Evolutionary conservation across 2,797 vertebrate species (phyloP), one percentile per base, ranked within the genome.

Genomic region (Ptychobarbus kaznakovi): DNA sequence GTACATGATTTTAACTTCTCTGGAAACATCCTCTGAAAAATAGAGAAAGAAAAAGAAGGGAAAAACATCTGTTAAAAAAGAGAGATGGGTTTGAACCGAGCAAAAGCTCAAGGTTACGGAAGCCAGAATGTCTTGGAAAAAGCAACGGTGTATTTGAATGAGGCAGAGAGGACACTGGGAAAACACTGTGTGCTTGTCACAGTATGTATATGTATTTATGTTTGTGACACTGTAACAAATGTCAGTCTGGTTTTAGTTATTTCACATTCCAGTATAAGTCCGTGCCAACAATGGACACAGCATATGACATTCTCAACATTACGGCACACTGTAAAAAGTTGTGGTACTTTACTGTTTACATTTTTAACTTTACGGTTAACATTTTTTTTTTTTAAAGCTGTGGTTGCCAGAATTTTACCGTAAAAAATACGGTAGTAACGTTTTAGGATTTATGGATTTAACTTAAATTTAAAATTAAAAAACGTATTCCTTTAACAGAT

Each of bases 1-100:
- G 82, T 95, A 69, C 95, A 95, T 10, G 91, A 90, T 0, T 95
- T 94, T 88, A 95, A 86, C 85, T 92, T 95, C 49, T 95, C 95
- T 1, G 96, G 95, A 90, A 96, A 96, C 88, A 95, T 86, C 63
- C 92, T 95, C 97, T 99, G 92, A 11, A 72, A 61, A 40, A 75
- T 69, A 87, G 32, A 88, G 12, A 69, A 63, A 28, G n/a, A n/a
- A 22, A 77, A 44, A 53, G 42, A 32, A 56, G n/a, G 56, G 20
- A 32, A 42, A 42, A 75, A 40, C 35, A 85, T 11, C 11, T n/a
- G 32, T 46, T 58, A 58, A 51, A 38, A 65, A 20, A 51, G 28
- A 22, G 11, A 76, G 11, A 16, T 76, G 46, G 20, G 44, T 75
- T 65, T 49, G 32, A 81, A 22, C 65, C n/a, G 20, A 12, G 20